phyloP scores from a whole-genome alignment of 2,797 vertebrate genomes.

The Peromyscus melanophrys region DNA sequence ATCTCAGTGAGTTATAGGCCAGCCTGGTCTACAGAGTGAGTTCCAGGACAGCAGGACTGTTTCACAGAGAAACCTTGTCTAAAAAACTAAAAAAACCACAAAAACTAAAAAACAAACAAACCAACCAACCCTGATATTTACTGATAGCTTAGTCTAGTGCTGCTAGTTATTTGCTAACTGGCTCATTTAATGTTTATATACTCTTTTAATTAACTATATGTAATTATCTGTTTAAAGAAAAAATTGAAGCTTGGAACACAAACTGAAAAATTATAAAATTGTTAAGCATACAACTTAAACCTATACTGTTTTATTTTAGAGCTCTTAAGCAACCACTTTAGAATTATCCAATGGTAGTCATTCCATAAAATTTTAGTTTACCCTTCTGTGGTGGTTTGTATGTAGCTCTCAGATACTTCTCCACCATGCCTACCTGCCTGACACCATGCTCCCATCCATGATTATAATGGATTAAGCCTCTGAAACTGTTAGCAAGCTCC shows the following conservation, averaged over 20 bases:
- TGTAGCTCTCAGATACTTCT: not conserved
- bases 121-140: not conserved
- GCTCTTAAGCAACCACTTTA: constrained; percentile 19
- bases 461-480: not conserved
- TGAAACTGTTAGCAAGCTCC: not conserved
- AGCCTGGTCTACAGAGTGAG: no score
- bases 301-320: constrained; percentile 52
- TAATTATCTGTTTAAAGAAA: constrained; percentile 55
- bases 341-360: not conserved
- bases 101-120: not conserved
- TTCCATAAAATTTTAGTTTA: constrained; percentile 51
- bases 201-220: not conserved
- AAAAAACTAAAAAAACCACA: no score
- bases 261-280: constrained; percentile 27
- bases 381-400: not conserved
- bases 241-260: constrained; percentile 25
- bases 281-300: constrained; percentile 62
- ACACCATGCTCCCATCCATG: not conserved
- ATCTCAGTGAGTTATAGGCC: no score
- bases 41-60: no score
- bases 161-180: not conserved
- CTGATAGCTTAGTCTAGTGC: not conserved
- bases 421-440: not conserved
- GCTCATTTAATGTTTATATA: not conserved
- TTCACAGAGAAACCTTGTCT: no score